phyloP scores from a whole-genome alignment of 2,797 vertebrate genomes.

The Parotocinclus haroldoi region DNA sequence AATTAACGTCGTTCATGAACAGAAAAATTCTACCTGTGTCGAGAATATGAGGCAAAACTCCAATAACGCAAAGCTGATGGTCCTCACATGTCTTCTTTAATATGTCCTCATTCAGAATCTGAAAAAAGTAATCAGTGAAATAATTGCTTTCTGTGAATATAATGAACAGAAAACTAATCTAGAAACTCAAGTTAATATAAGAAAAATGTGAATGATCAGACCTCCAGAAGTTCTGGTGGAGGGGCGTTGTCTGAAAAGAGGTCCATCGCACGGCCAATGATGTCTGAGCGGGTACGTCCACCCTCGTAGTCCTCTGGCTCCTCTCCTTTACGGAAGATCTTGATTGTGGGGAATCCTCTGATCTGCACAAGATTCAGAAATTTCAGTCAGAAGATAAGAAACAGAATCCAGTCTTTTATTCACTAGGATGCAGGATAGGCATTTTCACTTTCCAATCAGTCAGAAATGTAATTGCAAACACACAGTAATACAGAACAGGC shows the following conservation, averaged over 20 bases:
- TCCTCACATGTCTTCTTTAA: constrained; percentile 88
- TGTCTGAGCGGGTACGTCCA: constrained; percentile 82
- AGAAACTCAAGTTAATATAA: background rate
- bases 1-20: background rate
- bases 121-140: constrained; percentile 35
- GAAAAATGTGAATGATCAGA: constrained; percentile 44
- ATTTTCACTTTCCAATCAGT: too few relatives aligned
- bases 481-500: too few relatives aligned
- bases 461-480: too few relatives aligned
- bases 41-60: constrained; percentile 90
- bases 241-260: constrained; percentile 89
- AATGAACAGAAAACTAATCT: background rate
- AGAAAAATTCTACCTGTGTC: constrained; percentile 81
- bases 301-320: constrained; percentile 89
- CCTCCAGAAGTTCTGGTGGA: constrained; percentile 86
- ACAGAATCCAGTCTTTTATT: too few relatives aligned
- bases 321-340: constrained; percentile 94
- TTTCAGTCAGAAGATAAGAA: background rate
- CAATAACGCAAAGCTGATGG: constrained; percentile 89
- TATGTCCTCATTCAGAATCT: constrained; percentile 82
- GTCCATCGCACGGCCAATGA: constrained; percentile 82
- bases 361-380: constrained; percentile 67
- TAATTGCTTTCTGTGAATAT: background rate
- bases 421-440: too few relatives aligned
- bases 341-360: constrained; percentile 93